A percentile compares a stretch with the other conserved stretches of the same genome.
These are phyloP conservation scores for Andinoacara biseriatus DNA, from an alignment of 2,113 vertebrate genomes.

Conservation along the genomic window DNA sequence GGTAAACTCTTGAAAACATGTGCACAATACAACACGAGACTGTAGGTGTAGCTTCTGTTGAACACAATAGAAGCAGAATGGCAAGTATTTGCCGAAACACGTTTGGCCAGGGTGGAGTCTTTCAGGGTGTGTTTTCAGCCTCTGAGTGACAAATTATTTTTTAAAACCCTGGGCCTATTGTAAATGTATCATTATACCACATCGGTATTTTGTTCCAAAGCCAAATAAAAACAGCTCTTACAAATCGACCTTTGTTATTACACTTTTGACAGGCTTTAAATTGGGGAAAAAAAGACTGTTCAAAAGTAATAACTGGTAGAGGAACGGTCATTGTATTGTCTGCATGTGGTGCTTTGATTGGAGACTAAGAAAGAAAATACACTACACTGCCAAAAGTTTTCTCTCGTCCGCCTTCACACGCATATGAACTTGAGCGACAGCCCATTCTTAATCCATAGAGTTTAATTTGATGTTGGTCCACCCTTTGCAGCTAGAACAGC, in stretches of 20 bases:
- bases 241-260: neutral
- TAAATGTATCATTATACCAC: neutral
- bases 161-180: neutral
- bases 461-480: too few species aligned
- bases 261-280: neutral
- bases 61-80: neutral
- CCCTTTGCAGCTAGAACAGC: too few species aligned
- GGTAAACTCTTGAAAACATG: neutral
- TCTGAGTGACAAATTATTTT: neutral
- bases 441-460: too few species aligned
- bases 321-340: neutral
- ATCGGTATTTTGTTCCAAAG: neutral
- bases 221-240: neutral
- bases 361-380: neutral
- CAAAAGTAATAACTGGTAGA: neutral
- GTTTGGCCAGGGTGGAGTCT: slow-evolving; percentile 29
- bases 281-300: neutral
- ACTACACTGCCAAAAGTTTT: too few species aligned
- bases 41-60: neutral
- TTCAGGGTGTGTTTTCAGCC: slow-evolving; percentile 7
- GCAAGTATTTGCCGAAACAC: slow-evolving; percentile 1
- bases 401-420: too few species aligned
- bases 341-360: neutral
- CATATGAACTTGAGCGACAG: too few species aligned
- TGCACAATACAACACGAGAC: neutral